phyloP scores from a whole-genome alignment of 2,797 vertebrate genomes.

The Sebastes nivosus region DNA sequence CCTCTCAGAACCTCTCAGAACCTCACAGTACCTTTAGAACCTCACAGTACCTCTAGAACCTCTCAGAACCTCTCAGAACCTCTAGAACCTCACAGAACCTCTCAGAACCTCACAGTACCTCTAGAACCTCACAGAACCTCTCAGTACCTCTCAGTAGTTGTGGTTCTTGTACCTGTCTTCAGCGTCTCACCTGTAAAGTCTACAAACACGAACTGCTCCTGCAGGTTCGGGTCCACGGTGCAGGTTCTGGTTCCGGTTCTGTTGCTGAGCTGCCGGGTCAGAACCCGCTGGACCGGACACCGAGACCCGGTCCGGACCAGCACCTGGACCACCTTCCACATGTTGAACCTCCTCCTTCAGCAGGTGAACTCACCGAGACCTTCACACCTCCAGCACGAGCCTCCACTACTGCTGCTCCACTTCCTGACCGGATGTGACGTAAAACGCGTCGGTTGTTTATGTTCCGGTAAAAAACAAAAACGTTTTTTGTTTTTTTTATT shows the following conservation, averaged over 20 bases:
- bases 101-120: too few species aligned
- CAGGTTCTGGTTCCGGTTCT: background rate
- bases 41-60: too few species aligned
- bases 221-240: conserved; percentile 69
- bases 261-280: background rate
- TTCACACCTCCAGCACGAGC: background rate
- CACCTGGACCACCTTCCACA: conserved; percentile 50
- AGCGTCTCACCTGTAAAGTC: conserved; percentile 57
- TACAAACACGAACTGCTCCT: conserved; percentile 78
- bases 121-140: too few species aligned
- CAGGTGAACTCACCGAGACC: background rate
- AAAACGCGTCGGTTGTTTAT: background rate
- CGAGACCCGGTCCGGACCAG: conserved; percentile 2
- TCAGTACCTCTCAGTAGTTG: too few species aligned
- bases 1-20: too few species aligned
- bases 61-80: too few species aligned
- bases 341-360: background rate
- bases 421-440: conserved; percentile 64
- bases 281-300: background rate
- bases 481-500: background rate
- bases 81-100: accelerated
- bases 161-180: background rate
- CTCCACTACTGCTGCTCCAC: background rate
- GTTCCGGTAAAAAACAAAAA: background rate
- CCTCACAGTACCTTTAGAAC: too few species aligned